Evolutionary conservation across 2,113 vertebrate genomes (phyloP), one percentile per base, ranked within the genome.

Genomic region (Plecturocebus donacophilus): DNA sequence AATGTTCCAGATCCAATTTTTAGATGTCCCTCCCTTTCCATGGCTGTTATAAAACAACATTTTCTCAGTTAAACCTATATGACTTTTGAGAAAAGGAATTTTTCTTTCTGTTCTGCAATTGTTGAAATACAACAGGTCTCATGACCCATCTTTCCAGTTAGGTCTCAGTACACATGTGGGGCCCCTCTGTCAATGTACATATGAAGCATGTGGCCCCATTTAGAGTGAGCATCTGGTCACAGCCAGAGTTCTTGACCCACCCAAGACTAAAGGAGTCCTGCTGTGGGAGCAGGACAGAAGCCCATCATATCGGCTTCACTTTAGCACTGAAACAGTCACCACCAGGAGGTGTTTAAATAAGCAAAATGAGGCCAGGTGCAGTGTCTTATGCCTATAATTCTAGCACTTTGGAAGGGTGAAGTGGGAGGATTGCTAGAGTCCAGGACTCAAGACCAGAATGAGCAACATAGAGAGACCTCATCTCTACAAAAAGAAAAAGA

Each of bases 21-120:
- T 90, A 97, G 71, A 52, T 12, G 54, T 83, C 47, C 27, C 23
- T 95, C 73, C 58, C 81, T 95, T 92, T 35, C 89, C 27, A 8
- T 8, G 27, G 40, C 9, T 19, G 0, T 71, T 68, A 45, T 19
- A 19, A 91, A 86, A 89, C 68, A 75, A 38, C 45, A 56, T 84
- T 94, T 89, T 86, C 80, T 45, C 58, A 35, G 73, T 13, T 82
- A 77, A 83, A n/a, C 52, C 56, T 45, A 45, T 6, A 7, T 71
- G 93, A 86, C 83, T 83, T 86, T 40, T 2, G 32, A 91, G 3
- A 3, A 38, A 81, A 85, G 25, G 42, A 0, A 7, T 7, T 89
- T 85, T 87, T 58, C 76, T 84, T 66, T 17, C 45, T 93, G 23
- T 79, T 95, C 27, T 89, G 30, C 56, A 45, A 40, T 9, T 75